phyloP scores from a whole-genome alignment of 2,113 vertebrate genomes.

The Alces alces region DNA sequence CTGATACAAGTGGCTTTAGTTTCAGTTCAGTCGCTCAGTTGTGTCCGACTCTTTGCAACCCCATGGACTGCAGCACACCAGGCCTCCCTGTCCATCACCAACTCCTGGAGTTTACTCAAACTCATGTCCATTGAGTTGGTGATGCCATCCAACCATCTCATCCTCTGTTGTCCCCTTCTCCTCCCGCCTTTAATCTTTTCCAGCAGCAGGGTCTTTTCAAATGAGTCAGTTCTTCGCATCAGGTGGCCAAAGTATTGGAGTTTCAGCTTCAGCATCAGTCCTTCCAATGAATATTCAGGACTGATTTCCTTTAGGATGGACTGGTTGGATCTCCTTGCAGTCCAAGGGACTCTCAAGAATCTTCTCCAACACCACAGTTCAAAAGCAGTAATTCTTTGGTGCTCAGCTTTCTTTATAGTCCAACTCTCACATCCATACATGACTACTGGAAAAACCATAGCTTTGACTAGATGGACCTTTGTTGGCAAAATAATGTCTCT shows the following conservation, averaged over 20 bases:
- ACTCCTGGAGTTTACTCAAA: not conserved
- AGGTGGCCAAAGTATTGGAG: not conserved
- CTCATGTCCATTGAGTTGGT: not conserved
- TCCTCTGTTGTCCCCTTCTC: not conserved
- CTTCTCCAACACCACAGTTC: not conserved
- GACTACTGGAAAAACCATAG: not conserved
- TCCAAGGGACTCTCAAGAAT: not conserved
- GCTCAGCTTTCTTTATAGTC: not conserved
- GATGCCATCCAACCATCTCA: not conserved
- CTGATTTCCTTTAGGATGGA: not conserved
- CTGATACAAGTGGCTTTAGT: not conserved
- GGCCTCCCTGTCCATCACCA: not conserved
- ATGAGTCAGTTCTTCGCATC: not conserved
- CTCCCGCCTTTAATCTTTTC: not conserved
- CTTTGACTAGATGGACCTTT: not conserved
- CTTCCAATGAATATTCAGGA: not conserved
- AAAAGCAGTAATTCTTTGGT: not conserved
- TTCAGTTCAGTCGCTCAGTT: not conserved
- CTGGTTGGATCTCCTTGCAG: not conserved
- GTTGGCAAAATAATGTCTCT: not conserved
- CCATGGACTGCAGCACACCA: not conserved
- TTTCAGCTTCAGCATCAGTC: not conserved
- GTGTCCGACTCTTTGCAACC: rapidly evolving
- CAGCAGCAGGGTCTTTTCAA: not conserved
- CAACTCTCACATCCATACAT: not conserved